Conservation (phyloP, 2,113 vertebrate genomes). For the Melospiza georgiana region DNA sequence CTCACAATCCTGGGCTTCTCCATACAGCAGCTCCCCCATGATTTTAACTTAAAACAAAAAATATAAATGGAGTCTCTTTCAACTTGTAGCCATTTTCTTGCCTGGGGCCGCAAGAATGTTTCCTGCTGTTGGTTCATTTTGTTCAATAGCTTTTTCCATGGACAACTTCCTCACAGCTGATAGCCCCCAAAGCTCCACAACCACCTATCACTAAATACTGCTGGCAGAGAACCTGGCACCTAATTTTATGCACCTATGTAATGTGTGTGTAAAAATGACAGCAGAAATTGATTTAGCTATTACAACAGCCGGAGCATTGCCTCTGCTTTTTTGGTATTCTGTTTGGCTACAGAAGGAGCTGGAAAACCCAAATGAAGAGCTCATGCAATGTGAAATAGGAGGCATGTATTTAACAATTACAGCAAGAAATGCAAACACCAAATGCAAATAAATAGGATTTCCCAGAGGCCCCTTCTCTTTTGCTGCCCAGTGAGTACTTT, state of each 20-base stretch:
- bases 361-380: neutral
- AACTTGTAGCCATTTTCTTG: neutral
- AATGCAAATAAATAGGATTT: constrained; percentile 9
- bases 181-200: neutral
- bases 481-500: neutral
- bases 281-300: neutral
- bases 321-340: neutral
- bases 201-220: neutral
- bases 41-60: neutral
- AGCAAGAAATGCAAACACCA: neutral
- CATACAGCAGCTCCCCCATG: neutral
- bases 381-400: neutral
- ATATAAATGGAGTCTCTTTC: neutral
- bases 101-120: neutral
- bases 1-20: neutral
- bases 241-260: neutral
- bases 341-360: neutral
- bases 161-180: neutral
- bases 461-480: neutral
- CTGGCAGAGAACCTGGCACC: neutral
- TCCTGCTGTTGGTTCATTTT: neutral
- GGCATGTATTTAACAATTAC: neutral
- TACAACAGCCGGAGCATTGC: neutral
- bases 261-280: neutral
- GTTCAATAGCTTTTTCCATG: neutral